A percentile compares a stretch with the other conserved stretches of the same genome.
Conservation (phyloP, 2,113 vertebrate species). For the Zonotrichia leucophrys region DNA sequence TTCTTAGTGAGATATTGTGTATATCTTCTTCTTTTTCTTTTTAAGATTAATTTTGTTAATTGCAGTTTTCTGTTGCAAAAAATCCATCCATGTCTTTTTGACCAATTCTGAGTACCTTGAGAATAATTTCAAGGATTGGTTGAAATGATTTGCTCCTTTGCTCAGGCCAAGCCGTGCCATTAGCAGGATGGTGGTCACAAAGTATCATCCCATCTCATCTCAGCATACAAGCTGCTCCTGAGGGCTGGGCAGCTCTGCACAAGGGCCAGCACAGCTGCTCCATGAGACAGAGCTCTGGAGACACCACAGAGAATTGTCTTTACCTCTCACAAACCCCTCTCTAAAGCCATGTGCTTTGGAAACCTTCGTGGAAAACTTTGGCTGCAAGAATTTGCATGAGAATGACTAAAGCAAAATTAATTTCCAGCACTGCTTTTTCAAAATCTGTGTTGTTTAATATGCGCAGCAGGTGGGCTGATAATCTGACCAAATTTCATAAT, state of each 20-base stretch:
- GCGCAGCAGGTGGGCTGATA: neutral
- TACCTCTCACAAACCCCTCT: neutral
- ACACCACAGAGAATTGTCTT: neutral
- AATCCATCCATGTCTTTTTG: neutral
- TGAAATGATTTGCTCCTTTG: neutral
- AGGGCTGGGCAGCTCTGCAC: neutral
- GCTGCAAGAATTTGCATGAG: neutral
- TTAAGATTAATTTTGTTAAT: rapidly evolving
- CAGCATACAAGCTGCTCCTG: neutral
- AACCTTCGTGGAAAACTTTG: neutral
- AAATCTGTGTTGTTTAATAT: neutral
- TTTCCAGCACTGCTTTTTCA: neutral
- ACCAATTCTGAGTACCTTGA: neutral
- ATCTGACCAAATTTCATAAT: neutral
- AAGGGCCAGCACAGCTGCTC: neutral
- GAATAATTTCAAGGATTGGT: neutral
- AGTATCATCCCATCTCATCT: neutral
- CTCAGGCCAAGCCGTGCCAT: neutral
- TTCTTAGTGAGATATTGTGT: neutral
- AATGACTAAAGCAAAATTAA: neutral
- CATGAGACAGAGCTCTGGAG: neutral
- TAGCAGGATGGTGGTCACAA: neutral
- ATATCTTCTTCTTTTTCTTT: neutral
- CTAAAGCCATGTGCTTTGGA: neutral
- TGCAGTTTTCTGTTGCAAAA: neutral